A percentile compares a stretch with the other conserved stretches of the same genome.
phyloP scores from a whole-genome alignment of 1,140 invertebrate genomes.

The Heliconius nattereri region DNA sequence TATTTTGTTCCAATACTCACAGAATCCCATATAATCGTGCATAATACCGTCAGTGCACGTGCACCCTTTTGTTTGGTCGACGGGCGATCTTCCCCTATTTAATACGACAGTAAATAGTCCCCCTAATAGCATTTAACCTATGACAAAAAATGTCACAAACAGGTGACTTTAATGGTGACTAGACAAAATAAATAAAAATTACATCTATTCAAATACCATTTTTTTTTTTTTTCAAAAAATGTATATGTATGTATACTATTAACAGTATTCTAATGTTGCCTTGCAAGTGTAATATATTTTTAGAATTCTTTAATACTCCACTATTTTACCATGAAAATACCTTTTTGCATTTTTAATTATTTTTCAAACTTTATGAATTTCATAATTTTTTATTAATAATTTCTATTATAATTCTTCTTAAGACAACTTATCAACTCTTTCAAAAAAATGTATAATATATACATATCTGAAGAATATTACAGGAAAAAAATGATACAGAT shows the following conservation, averaged over 20 bases:
- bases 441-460: not conserved
- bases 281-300: not conserved
- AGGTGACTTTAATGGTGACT: not conserved
- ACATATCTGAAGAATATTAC: not conserved
- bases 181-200: not conserved
- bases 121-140: constrained; percentile 10
- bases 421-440: not conserved
- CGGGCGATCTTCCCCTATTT: constrained; percentile 1
- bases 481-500: not conserved
- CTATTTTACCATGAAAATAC: not conserved
- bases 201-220: not conserved
- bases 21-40: not conserved
- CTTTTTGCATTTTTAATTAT: too few relatives aligned
- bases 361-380: too few relatives aligned
- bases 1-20: not conserved
- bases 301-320: not conserved
- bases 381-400: not conserved
- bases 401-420: not conserved
- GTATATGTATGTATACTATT: not conserved
- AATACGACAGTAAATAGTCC: constrained; percentile 9
- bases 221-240: not conserved
- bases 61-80: constrained; percentile 18
- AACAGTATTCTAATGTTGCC: not conserved
- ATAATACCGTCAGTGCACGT: constrained; percentile 21
- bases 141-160: constrained; percentile 17